These are phyloP conservation scores for Hymenopus coronatus DNA, from an alignment of 2,888 invertebrate species.

Conservation along the genomic window DNA sequence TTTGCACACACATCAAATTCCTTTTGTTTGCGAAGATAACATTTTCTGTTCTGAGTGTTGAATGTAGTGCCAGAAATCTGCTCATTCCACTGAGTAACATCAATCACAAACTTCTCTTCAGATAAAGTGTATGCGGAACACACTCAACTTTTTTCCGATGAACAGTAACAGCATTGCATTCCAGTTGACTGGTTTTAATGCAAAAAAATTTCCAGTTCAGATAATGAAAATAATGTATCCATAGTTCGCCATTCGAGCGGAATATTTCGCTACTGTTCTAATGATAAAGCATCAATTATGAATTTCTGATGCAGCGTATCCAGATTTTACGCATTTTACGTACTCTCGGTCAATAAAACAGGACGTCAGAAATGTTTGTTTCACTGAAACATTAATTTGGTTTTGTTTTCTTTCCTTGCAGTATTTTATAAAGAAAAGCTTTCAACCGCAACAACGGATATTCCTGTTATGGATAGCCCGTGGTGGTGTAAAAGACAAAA, in stretches of 20 bases:
- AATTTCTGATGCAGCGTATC: not conserved
- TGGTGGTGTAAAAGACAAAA: not conserved
- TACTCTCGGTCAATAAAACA: not conserved
- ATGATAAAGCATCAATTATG: not conserved
- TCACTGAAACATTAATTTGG: not conserved
- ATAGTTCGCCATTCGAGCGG: not conserved
- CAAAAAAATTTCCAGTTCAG: not conserved
- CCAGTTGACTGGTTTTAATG: not conserved
- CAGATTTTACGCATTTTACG: not conserved
- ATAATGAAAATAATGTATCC: not conserved
- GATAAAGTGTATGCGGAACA: not conserved
- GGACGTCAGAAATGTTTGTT: not conserved
- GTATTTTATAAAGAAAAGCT: not conserved
- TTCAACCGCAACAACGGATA: not conserved
- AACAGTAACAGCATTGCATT: not conserved
- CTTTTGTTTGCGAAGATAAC: not conserved
- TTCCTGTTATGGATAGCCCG: not conserved
- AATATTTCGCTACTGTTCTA: not conserved
- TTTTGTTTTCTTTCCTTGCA: not conserved
- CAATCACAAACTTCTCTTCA: not conserved
- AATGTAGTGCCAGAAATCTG: not conserved
- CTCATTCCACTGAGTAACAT: not conserved
- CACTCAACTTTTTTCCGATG: not conserved
- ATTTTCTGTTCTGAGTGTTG: not conserved
- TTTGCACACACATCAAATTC: too few species aligned